phyloP scores from a whole-genome alignment of 2,113 vertebrate species.

The Saimiri boliviensis region DNA sequence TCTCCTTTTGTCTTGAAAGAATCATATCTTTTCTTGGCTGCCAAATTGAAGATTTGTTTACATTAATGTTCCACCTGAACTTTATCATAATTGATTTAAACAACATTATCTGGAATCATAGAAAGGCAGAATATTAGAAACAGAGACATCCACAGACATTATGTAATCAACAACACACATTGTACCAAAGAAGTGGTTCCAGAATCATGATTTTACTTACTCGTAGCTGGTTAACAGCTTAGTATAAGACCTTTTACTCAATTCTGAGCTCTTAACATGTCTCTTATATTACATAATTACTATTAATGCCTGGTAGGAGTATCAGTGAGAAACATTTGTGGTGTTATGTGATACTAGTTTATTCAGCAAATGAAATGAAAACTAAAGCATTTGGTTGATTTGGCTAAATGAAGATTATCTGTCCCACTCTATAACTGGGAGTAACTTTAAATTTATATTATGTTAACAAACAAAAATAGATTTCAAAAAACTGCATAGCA shows the following conservation, averaged over 20 bases:
- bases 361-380: constrained; percentile 27
- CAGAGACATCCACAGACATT: neutral
- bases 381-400: neutral
- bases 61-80: neutral
- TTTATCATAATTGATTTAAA: constrained; percentile 9
- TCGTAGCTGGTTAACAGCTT: neutral
- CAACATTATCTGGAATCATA: neutral
- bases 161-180: neutral
- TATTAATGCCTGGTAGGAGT: neutral
- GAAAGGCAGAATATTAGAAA: neutral
- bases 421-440: neutral
- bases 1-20: constrained; percentile 18
- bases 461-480: neutral
- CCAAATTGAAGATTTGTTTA: neutral
- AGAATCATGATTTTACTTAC: neutral
- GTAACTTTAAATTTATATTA: neutral
- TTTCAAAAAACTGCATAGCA: neutral
- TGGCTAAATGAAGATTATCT: neutral
- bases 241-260: neutral
- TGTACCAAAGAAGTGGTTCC: neutral
- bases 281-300: neutral
- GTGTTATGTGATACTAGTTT: neutral
- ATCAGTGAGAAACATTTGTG: neutral
- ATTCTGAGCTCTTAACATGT: neutral
- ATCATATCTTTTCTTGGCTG: neutral